Evolutionary conservation across 2,113 vertebrate genomes (phyloP), one percentile per base, ranked within the genome.

Genomic region (Erythrolamprus reginae): DNA sequence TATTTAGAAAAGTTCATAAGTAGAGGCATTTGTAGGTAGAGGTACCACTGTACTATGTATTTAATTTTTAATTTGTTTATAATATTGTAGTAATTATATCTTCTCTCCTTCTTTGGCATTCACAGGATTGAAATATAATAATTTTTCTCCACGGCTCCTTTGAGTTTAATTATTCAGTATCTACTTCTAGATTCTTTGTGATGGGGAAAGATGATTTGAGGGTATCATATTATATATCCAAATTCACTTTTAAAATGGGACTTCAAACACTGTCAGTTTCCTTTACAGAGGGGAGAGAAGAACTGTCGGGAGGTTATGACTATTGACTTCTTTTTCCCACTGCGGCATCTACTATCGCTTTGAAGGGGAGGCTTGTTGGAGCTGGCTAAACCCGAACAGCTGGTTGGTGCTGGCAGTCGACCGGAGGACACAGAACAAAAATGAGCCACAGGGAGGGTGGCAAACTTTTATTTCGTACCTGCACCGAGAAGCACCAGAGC

Each of bases 321-420:
- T 38, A 10, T 56, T 87, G 77, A 53, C 51, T 77, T 82, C 65
- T 56, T 7, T 90, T 90, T 82, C 51, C 85, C 21, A 55, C 65
- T 82, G 5, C 19, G 65, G 90, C 65, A 58, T 28, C 85, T 70
- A 82, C 23, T 48, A 82, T 38, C 19, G 26, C 42, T 15, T 26
- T 87, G 65, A 87, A 56, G 24, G 26, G 85, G 56, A 87, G 52
- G 87, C 51, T 65, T 90, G 55, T 86, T 87, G 85, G 65, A 90
- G 42, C 26, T 90, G 51, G 85, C 90, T 56, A n/a, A 51, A 52
- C 17, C 9, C 19, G 10, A 52, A 53, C 47, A 52, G n/a, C 42
- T 55, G 90, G 65, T 47, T 23, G 38, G 28, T 15, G 38, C 8
- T 45, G 58, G 84, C 58, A 77, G 50, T 17, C 6, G 26, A n/a